Evolutionary conservation across 1,140 invertebrate genomes (phyloP).

Genomic region (Papilio polyxenes): DNA sequence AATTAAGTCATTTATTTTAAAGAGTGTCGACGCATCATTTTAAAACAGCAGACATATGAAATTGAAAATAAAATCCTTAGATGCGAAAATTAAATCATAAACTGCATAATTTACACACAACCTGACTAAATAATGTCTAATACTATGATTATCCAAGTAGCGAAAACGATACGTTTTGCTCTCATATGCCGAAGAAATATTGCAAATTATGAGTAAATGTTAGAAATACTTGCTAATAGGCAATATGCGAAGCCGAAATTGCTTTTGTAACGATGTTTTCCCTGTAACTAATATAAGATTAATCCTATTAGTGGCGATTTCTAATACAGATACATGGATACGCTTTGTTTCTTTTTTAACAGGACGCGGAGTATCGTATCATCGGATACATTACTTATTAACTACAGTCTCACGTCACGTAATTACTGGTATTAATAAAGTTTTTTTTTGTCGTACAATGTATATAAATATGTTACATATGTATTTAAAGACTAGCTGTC

Average conservation of each 20-base stretch:
- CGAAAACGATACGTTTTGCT: not conserved
- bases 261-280: slow-evolving; percentile 75
- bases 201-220: slow-evolving; percentile 33
- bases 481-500: too few relatives aligned
- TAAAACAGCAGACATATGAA: not conserved
- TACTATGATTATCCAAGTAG: not conserved
- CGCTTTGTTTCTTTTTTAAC: slow-evolving; percentile 49
- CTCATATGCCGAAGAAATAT: slow-evolving; percentile 24
- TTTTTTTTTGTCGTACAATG: not conserved
- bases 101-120: not conserved
- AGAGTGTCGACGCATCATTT: not conserved
- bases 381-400: not conserved
- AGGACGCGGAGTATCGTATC: slow-evolving; percentile 26
- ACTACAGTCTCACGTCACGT: not conserved
- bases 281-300: slow-evolving; percentile 68
- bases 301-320: slow-evolving; percentile 67
- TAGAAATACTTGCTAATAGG: slow-evolving; percentile 65
- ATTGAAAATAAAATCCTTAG: not conserved
- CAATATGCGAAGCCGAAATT: slow-evolving; percentile 78
- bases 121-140: not conserved
- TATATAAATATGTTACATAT: too few relatives aligned
- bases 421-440: slow-evolving; percentile 25
- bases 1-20: slow-evolving; percentile 16
- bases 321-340: slow-evolving; percentile 55
- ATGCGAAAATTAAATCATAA: too few relatives aligned